These are phyloP conservation scores for Amblyteles armatorius DNA, from an alignment of 2,888 invertebrate genomes.

Conservation along the genomic window DNA sequence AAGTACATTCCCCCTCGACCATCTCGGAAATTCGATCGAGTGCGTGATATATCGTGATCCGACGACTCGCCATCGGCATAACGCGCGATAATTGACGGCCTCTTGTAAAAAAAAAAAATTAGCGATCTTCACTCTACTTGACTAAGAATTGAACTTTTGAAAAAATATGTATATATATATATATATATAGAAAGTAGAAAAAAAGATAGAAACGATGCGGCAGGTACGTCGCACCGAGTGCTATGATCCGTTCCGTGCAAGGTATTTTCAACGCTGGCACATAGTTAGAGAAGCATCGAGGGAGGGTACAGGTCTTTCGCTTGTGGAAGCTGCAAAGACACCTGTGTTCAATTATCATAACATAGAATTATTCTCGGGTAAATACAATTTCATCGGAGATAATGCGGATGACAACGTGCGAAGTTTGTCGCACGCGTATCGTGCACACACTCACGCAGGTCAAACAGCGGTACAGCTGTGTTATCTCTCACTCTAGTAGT, in stretches of 20 bases:
- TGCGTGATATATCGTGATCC: conserved; percentile 2
- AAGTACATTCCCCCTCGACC: conserved; percentile 42
- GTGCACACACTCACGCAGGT: conserved; percentile 5
- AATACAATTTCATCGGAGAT: conserved; percentile 75
- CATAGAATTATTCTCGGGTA: conserved; percentile 77
- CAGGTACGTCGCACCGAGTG: conserved; percentile 53
- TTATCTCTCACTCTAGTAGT: not conserved
- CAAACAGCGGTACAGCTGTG: conserved; percentile 9
- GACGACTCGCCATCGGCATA: conserved; percentile 23
- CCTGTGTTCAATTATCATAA: conserved; percentile 80
- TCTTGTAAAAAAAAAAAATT: not conserved
- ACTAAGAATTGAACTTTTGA: not conserved
- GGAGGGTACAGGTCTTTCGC: conserved; percentile 23
- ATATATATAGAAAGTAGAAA: not conserved
- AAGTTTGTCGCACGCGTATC: conserved; percentile 50
- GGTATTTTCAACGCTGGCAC: conserved; percentile 51
- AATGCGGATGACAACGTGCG: conserved; percentile 73
- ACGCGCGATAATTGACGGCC: not conserved
- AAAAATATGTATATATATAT: not conserved
- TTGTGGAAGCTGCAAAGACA: conserved; percentile 76
- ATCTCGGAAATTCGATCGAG: conserved; percentile 21
- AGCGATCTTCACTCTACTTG: not conserved
- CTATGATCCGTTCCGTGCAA: conserved; percentile 41
- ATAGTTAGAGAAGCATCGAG: conserved; percentile 44
- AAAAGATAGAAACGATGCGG: conserved; percentile 13